A percentile compares a stretch with the other conserved stretches of the same genome.
Conservation (phyloP, 2,888 invertebrate genomes). For the Lasioglossum morio region DNA sequence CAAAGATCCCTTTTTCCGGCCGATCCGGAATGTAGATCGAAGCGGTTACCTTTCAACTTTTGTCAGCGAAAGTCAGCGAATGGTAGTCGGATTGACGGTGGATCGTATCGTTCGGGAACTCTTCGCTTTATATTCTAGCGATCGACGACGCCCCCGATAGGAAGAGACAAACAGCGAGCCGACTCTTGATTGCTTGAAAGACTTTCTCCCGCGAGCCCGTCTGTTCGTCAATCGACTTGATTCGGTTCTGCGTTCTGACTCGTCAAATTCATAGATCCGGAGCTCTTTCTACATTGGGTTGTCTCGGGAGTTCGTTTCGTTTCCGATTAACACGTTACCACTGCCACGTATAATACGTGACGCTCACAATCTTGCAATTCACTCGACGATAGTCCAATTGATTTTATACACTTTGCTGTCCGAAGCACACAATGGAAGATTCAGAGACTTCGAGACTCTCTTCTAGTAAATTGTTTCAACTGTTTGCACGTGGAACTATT, state of each 20-base stretch:
- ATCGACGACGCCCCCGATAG: conserved; percentile 4
- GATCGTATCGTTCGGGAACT: conserved; percentile 12
- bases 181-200: not conserved
- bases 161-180: not conserved
- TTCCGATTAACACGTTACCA: too few relatives aligned
- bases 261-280: not conserved
- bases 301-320: not conserved
- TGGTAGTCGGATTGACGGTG: not conserved
- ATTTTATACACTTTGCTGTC: too few relatives aligned
- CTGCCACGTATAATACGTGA: too few relatives aligned
- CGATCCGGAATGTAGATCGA: not conserved
- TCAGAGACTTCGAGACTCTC: too few relatives aligned
- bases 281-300: not conserved
- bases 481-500: too few relatives aligned
- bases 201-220: not conserved
- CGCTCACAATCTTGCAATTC: too few relatives aligned
- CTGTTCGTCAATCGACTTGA: not conserved
- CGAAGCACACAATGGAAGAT: too few relatives aligned
- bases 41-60: not conserved
- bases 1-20: not conserved
- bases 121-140: not conserved
- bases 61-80: not conserved
- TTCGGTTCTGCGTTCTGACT: not conserved
- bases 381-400: too few relatives aligned
- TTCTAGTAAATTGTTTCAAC: too few relatives aligned